Percentiles rank a stretch among this genome's conserved stretches.
Conservation (phyloP, 2,797 vertebrate genomes). For the Protonibea diacanthus region DNA sequence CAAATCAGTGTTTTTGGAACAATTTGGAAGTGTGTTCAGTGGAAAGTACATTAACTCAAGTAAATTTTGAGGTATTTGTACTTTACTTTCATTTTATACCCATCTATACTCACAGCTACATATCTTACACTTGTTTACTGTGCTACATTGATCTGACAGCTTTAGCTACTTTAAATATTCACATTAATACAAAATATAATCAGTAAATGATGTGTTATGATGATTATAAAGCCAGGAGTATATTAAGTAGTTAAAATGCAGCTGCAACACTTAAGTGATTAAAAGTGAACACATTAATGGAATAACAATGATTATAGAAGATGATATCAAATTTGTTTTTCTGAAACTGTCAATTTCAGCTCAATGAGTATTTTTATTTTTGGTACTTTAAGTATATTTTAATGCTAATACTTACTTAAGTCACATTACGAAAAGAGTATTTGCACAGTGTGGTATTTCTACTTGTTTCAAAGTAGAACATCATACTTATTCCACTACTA, state of each 20-base stretch:
- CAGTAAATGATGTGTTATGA: neutral
- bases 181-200: neutral
- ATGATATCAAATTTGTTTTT: neutral
- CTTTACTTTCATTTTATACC: neutral
- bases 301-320: neutral
- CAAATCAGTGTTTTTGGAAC: neutral
- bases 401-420: neutral
- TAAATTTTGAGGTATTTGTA: neutral
- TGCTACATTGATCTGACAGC: neutral
- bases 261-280: neutral
- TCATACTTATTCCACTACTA: neutral
- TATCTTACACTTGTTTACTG: no score
- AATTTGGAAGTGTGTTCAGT: neutral
- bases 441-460: neutral
- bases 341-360: neutral
- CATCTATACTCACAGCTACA: no score
- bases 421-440: neutral
- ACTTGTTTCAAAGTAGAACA: neutral
- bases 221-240: neutral
- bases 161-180: neutral
- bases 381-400: neutral
- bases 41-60: neutral
- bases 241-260: neutral
- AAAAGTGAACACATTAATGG: neutral
- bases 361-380: neutral